Base-by-base conservation (phyloP, 1,140 invertebrate species). In the Platyscapa corneri region DNA sequence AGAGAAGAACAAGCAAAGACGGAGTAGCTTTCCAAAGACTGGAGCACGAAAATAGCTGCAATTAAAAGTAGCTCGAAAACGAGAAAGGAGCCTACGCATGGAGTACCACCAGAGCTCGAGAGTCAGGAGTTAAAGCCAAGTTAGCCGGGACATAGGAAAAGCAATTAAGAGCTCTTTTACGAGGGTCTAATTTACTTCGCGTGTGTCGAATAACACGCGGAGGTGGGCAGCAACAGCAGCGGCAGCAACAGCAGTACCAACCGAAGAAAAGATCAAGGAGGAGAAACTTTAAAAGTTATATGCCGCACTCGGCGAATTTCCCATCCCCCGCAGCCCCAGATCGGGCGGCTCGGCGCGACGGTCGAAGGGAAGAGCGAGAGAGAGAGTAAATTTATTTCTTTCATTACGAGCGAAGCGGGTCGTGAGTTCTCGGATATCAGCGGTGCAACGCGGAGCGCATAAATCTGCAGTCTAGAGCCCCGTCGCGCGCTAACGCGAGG, bases 381-480 rank as follows among this genome's bases (percentile, higher is more conserved):
- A 16, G 78, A n/a, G 91, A 93, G 91, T 92, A 91, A 93, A 93
- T 93, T 93, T 93, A 93, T 93, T 93, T 93, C 93, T 93, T 93
- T 93, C 93, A 93, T 93, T 93, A 93, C 92, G 90, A 91, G 92
- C 90, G 88, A 88, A 93, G 89, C 92, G 89, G 91, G 89, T 92
- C 91, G 91, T 92, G 92, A 93, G 92, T 92, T 93, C 92, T 93
- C 90, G 91, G 91, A 92, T 93, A 93, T 93, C 93, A 93, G 90
- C 91, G 89, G 89, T 90, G 90, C 91, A 89, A 93, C 92, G 90
- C 91, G 90, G 90, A 89, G 87, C 91, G 92, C 91, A 93, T 93
- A 93, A 93, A 93, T 93, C 93, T 93, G 90, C 90, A 90, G 89
- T 87, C 90, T 89, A 89, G 89, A 88, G 88, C 88, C 88, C 80